Evolutionary conservation across 1,140 invertebrate species (phyloP), one percentile per base, ranked within the genome.

Genomic region (Zaprionus inermis): DNA sequence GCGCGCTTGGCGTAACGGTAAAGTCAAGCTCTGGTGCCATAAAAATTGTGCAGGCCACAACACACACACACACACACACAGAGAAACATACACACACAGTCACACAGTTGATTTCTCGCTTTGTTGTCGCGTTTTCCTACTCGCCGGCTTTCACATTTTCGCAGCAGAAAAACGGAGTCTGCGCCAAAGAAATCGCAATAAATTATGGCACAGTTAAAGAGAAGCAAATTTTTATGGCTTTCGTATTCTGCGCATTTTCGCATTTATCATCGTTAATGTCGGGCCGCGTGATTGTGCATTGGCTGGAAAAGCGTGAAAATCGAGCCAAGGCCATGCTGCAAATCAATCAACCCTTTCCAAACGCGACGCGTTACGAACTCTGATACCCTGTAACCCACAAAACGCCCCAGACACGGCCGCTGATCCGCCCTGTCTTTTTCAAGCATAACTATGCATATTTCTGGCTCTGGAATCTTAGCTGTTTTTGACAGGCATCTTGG

Each of bases 231-330:
- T 84, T 80, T 84, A 88, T 88, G 78, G 81, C 78, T 44, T 38
- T 38, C 36, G 36, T n/a, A 38, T 16, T 44, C 46, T 70, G n/a
- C 80, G 70, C 71, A 49, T 78, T 78, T 74, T 78, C 38, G 70
- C 84, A 89, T 89, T 84, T 71, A 89, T 89, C 84, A 89, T 86
- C 80, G 89, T 89, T 89, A 89, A 89, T 89, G 84, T 89, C 84
- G 1, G 22, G 1, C 2, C 4, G 22, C 4, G 22, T 24, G 22
- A 1, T 1, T 24, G 84, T 89, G 80, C 80, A 81, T 71, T 70
- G 80, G 24, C 77, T 81, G 84, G 84, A 89, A 89, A 89, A 89
- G 71, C 84, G 56, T 84, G 84, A 89, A 89, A 89, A 89, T 68
- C 84, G 56, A 84, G 80, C 78, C 85, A 90, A 89, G 84, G 84